Evolutionary conservation across 1,140 invertebrate genomes (phyloP).

Genomic region (Lucilia sericata): DNA sequence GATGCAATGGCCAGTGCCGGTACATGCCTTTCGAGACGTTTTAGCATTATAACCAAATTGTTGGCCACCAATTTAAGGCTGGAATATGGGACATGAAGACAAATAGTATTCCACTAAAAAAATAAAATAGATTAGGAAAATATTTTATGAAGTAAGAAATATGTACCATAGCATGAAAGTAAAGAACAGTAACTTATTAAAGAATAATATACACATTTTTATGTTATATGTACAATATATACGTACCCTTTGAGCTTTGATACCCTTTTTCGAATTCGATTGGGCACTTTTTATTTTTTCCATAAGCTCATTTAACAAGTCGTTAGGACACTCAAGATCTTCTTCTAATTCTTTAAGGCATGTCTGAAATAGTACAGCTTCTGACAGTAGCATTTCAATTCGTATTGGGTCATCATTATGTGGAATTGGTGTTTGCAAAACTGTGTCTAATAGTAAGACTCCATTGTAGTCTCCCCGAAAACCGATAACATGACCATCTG

Average conservation of each 20-base stretch:
- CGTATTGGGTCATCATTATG: constrained; percentile 81
- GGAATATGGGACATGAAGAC: constrained; percentile 81
- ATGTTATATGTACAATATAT: constrained; percentile 33
- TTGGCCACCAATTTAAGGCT: constrained; percentile 83
- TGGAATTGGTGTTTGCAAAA: constrained; percentile 82
- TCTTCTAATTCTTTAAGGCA: constrained; percentile 80
- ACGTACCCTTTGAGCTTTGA: constrained; percentile 85
- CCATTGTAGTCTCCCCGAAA: constrained; percentile 91
- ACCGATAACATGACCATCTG: constrained; percentile 83
- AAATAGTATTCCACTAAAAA: constrained; percentile 91
- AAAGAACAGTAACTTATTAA: too few relatives aligned
- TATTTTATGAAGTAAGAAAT: too few relatives aligned
- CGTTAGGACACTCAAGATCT: constrained; percentile 78
- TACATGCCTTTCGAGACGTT: constrained; percentile 82
- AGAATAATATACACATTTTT: neutral
- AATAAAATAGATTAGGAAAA: constrained; percentile 42
- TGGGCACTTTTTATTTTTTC: constrained; percentile 79
- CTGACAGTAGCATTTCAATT: constrained; percentile 86
- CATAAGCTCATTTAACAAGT: constrained; percentile 83
- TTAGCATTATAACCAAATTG: constrained; percentile 83
- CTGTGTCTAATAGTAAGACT: constrained; percentile 87
- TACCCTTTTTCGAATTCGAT: constrained; percentile 80
- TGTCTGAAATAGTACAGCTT: constrained; percentile 86
- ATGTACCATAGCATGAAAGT: too few relatives aligned
- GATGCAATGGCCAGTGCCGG: constrained; percentile 89